These are phyloP conservation scores for Erpornis zantholeuca DNA, from an alignment of 2,113 vertebrate genomes.

Conservation along the genomic window DNA sequence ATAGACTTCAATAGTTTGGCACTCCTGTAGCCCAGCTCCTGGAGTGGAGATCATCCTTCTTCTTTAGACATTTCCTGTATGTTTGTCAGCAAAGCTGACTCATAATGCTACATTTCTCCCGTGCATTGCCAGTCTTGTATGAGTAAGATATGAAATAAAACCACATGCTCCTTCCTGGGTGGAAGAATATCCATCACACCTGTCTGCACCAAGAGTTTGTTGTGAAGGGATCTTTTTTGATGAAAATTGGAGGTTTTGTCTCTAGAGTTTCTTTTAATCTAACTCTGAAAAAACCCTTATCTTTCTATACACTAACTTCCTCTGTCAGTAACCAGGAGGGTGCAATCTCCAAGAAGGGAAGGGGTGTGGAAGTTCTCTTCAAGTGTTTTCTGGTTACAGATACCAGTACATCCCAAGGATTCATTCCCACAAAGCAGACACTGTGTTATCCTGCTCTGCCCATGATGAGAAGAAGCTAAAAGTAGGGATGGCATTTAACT, in stretches of 20 bases:
- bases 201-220: neutral
- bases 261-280: neutral
- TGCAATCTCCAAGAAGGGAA: neutral
- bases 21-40: neutral
- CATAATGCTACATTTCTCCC: neutral
- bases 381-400: neutral
- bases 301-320: neutral
- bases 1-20: neutral
- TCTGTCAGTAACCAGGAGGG: neutral
- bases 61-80: neutral
- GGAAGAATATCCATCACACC: neutral
- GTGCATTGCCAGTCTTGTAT: neutral
- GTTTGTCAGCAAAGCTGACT: neutral
- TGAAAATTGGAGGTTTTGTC: neutral
- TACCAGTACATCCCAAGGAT: neutral
- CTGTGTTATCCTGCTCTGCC: neutral
- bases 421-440: neutral
- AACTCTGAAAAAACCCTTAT: neutral
- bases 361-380: accelerated
- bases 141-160: neutral
- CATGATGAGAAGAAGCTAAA: neutral
- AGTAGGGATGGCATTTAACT: neutral
- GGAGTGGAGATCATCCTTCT: neutral
- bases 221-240: neutral
- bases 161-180: neutral